phyloP scores from a whole-genome alignment of 1,140 invertebrate genomes.

The Heterodera schachtii region DNA sequence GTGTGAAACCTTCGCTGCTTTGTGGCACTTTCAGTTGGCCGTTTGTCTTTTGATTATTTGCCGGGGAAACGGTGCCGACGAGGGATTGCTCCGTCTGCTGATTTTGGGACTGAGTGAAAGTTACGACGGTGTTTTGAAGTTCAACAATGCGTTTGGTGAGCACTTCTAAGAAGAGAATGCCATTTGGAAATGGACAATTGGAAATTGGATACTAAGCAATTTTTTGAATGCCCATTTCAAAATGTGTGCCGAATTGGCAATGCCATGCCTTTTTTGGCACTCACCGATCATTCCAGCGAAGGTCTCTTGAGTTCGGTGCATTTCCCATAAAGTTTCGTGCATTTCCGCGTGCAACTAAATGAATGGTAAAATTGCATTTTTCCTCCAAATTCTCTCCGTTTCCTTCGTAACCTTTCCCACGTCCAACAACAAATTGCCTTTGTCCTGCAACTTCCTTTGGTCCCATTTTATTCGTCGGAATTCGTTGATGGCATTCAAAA shows the following conservation, averaged over 20 bases:
- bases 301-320: conserved; percentile 65
- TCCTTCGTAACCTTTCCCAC: conserved; percentile 59
- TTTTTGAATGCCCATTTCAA: too few species aligned
- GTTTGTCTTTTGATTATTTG: not conserved
- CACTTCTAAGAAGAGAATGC: conserved; percentile 18
- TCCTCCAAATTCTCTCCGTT: not conserved
- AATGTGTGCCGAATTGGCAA: too few species aligned
- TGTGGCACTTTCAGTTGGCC: conserved; percentile 18
- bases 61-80: not conserved
- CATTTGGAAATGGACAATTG: conserved; percentile 15
- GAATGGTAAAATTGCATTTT: conserved; percentile 24
- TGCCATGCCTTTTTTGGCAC: not conserved
- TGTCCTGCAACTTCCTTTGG: conserved; percentile 63
- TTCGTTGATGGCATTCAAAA: conserved; percentile 64
- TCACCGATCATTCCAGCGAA: conserved; percentile 62
- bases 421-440: conserved; percentile 63
- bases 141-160: conserved; percentile 45
- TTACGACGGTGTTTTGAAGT: conserved; percentile 36
- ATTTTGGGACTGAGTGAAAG: not conserved
- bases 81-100: not conserved
- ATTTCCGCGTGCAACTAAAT: conserved; percentile 62
- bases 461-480: conserved; percentile 65
- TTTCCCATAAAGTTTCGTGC: conserved; percentile 65
- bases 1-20: not conserved
- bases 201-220: too few species aligned